phyloP scores from a whole-genome alignment of 2,888 invertebrate genomes.

The Folsomia candida region DNA sequence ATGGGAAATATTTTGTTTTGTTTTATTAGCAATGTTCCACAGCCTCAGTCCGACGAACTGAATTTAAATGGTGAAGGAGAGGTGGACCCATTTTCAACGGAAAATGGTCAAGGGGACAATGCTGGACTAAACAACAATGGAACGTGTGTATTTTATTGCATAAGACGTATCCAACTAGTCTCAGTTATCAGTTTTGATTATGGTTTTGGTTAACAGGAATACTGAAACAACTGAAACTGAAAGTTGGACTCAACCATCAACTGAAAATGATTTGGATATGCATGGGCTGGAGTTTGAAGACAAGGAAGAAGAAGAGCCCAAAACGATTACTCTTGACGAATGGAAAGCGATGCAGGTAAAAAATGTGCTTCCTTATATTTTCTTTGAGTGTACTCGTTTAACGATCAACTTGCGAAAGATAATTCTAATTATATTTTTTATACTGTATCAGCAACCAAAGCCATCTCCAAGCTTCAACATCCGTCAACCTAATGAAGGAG shows the following conservation, averaged over 20 bases:
- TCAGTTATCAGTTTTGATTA: too few species aligned
- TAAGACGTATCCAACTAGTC: too few species aligned
- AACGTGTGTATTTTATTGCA: too few species aligned
- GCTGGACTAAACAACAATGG: constrained; percentile 34
- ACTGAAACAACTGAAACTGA: too few species aligned
- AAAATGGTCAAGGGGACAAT: constrained; percentile 12
- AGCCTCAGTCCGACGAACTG: not conserved
- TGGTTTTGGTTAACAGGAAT: too few species aligned
- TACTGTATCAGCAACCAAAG: constrained; percentile 60
- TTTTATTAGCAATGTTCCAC: not conserved
- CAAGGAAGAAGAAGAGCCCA: constrained; percentile 53
- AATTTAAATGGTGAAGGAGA: not conserved
- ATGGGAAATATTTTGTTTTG: not conserved
- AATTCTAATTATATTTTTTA: not conserved
- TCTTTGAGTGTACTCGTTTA: constrained; percentile 54
- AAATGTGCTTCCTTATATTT: constrained; percentile 40
- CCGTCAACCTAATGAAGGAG: constrained; percentile 91
- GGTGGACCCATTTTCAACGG: too few species aligned
- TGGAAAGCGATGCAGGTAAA: constrained; percentile 78
- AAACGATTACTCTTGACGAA: constrained; percentile 78
- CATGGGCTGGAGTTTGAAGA: not conserved
- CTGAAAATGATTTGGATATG: not conserved
- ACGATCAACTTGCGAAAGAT: not conserved
- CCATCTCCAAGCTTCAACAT: constrained; percentile 84
- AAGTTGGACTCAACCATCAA: too few species aligned